Conservation (phyloP, 2,113 vertebrate genomes). For the Tylochromis polylepis region DNA sequence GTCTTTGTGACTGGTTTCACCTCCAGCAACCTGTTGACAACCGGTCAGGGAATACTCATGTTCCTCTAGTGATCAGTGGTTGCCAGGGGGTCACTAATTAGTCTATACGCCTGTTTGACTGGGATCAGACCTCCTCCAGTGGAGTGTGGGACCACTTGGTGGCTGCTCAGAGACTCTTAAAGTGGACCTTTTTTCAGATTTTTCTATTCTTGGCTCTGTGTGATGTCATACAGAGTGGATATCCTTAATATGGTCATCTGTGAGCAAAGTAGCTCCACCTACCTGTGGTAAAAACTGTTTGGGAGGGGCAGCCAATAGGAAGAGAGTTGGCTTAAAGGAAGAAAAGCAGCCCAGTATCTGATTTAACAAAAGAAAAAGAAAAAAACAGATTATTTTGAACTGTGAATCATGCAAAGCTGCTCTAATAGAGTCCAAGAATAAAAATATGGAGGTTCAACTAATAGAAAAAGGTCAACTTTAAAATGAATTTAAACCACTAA, state of each 20-base stretch:
- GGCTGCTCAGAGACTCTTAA: background rate
- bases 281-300: background rate
- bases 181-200: background rate
- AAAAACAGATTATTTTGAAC: background rate
- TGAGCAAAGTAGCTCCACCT: background rate
- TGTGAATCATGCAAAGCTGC: background rate
- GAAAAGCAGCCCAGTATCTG: background rate
- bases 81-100: background rate
- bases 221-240: background rate
- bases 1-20: background rate
- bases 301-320: background rate
- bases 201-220: background rate
- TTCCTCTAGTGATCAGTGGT: background rate
- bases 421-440: background rate
- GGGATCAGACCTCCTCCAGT: background rate
- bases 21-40: background rate
- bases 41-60: background rate
- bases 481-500: background rate
- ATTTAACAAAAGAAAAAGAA: too few species aligned
- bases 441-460: background rate
- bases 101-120: background rate
- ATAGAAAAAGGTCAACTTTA: background rate
- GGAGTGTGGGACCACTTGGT: background rate
- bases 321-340: background rate
- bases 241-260: background rate